Evolutionary conservation across 2,113 vertebrate species (phyloP).

Genomic region (Suncus etruscus): DNA sequence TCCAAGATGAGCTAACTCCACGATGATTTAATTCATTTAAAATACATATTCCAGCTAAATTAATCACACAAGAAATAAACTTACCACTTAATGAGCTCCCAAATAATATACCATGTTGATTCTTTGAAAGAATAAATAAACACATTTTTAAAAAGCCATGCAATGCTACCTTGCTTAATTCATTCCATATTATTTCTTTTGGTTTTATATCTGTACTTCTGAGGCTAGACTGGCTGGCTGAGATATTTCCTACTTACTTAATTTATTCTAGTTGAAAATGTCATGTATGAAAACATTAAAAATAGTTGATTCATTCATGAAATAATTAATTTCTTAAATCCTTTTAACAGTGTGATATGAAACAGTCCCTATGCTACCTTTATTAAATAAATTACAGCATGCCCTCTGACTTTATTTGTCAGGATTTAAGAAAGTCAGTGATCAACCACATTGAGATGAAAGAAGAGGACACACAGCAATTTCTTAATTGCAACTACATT

Average conservation of each 20-base stretch:
- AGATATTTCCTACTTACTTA: neutral
- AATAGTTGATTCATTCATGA: neutral
- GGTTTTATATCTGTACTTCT: neutral
- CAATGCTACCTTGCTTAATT: neutral
- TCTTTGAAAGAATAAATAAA: slow-evolving; percentile 13
- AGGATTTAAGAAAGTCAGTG: slow-evolving; percentile 45
- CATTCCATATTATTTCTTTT: neutral
- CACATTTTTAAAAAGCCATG: neutral
- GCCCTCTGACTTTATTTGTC: slow-evolving; percentile 7
- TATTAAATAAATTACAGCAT: slow-evolving; percentile 37
- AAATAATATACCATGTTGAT: neutral
- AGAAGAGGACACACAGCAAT: slow-evolving; percentile 62
- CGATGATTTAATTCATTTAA: slow-evolving; percentile 44
- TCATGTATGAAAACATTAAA: neutral
- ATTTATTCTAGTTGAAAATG: slow-evolving; percentile 22
- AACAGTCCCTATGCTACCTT: neutral
- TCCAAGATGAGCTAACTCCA: slow-evolving; percentile 54
- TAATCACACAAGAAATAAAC: slow-evolving; percentile 42
- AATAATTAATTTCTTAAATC: slow-evolving; percentile 31
- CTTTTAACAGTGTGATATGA: neutral
- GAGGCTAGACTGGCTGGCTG: neutral
- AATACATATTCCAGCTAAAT: slow-evolving; percentile 34
- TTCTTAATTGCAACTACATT: slow-evolving; percentile 67
- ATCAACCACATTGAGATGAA: slow-evolving; percentile 7
- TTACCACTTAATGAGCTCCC: neutral